phyloP scores from a whole-genome alignment of 2,888 invertebrate genomes.

The Cacoxenus indagator region DNA sequence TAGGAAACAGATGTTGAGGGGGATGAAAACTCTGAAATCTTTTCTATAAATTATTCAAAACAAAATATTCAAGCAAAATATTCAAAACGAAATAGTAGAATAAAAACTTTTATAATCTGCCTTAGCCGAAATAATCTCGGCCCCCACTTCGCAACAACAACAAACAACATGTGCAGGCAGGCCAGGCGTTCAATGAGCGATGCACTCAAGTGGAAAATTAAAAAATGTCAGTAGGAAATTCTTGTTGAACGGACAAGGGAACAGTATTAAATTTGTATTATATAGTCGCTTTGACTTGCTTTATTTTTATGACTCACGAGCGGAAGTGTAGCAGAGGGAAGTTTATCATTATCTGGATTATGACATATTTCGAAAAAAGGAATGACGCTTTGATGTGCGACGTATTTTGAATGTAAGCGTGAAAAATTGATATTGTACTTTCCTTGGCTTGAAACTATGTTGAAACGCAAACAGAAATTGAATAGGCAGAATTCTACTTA shows the following conservation, averaged over 20 bases:
- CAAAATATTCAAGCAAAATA: not conserved
- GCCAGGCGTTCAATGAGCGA: constrained; percentile 1
- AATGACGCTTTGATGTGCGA: too few relatives aligned
- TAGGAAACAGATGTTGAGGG: not conserved
- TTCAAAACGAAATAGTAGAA: not conserved
- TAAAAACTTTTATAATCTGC: not conserved
- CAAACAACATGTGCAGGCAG: not conserved
- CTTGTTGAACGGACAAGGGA: constrained; percentile 51
- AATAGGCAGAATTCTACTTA: too few relatives aligned
- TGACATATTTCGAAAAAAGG: too few relatives aligned
- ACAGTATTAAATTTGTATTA: not conserved
- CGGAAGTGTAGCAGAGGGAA: too few relatives aligned
- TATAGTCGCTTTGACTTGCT: constrained; percentile 14
- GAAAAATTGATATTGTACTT: too few relatives aligned
- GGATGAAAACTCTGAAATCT: not conserved
- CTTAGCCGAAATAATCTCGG: not conserved
- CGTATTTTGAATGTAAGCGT: too few relatives aligned
- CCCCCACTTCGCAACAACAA: not conserved
- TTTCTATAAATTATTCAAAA: not conserved
- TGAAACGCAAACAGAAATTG: too few relatives aligned
- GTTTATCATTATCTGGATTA: not conserved
- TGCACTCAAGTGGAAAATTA: constrained; percentile 64
- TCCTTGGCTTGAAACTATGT: too few relatives aligned
- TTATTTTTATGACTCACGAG: constrained; percentile 29
- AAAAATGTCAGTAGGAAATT: constrained; percentile 64